Percentiles rank a stretch among this genome's conserved stretches.
Evolutionary conservation across 2,797 vertebrate species (phyloP).

Genomic region (Tangara arthus): DNA sequence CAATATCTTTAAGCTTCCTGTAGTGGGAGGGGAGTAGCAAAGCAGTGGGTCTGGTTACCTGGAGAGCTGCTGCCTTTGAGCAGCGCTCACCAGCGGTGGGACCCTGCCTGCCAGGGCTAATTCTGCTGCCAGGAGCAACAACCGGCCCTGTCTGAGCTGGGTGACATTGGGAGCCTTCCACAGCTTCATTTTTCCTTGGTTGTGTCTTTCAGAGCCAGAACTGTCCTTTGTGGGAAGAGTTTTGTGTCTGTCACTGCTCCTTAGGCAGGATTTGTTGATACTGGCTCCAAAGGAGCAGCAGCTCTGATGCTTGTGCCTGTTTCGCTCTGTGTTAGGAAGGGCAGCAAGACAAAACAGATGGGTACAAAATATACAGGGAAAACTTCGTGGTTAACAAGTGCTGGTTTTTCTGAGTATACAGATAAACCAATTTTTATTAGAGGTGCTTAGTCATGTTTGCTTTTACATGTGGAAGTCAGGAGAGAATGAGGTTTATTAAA

Average conservation of each 20-base stretch:
- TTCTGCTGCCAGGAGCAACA: background rate
- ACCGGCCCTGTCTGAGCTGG: background rate
- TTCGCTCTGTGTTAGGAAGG: background rate
- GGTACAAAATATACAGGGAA: background rate
- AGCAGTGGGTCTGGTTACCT: background rate
- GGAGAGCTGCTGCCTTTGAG: background rate
- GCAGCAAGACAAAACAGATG: background rate
- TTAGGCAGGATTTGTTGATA: background rate
- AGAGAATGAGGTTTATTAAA: background rate
- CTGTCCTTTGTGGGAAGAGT: background rate
- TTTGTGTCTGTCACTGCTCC: background rate
- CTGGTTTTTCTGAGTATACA: background rate
- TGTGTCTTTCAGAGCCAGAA: background rate
- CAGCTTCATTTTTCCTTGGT: background rate
- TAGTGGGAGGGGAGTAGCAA: background rate
- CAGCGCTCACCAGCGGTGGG: background rate
- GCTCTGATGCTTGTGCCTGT: background rate
- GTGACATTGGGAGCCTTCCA: background rate
- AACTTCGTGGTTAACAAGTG: background rate
- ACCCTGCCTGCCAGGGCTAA: background rate
- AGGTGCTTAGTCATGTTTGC: background rate
- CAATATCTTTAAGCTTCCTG: background rate
- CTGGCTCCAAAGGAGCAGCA: background rate
- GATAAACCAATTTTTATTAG: background rate
- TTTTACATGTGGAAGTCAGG: background rate